These are phyloP conservation scores for Choloepus didactylus DNA, from an alignment of 2,797 vertebrate species.

Conservation along the genomic window DNA sequence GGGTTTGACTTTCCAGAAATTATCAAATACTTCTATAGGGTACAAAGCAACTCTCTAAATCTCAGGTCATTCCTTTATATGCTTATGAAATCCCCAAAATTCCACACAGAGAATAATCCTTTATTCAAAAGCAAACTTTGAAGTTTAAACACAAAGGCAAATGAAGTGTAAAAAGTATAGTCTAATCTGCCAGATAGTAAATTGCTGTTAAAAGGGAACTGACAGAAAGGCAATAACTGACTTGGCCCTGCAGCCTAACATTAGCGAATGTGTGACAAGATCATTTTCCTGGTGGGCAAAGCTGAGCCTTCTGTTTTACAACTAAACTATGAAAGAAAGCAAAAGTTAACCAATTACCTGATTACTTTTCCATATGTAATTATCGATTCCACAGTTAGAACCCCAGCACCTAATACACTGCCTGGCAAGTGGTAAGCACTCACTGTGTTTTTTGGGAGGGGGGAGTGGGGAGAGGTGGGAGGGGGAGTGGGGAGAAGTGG, in stretches of 20 bases:
- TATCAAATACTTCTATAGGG: slow-evolving; percentile 1
- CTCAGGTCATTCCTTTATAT: slow-evolving; percentile 32
- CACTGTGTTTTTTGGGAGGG: neutral
- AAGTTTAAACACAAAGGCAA: slow-evolving; percentile 43
- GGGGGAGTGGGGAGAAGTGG: no score
- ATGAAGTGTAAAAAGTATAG: slow-evolving; percentile 36
- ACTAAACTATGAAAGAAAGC: neutral
- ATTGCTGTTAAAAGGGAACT: slow-evolving; percentile 57
- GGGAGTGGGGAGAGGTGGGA: neutral
- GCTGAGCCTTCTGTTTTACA: slow-evolving; percentile 43
- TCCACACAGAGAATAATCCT: neutral
- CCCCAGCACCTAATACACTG: slow-evolving; percentile 6
- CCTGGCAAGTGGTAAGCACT: neutral
- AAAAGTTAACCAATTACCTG: slow-evolving; percentile 34
- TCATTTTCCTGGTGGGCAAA: neutral
- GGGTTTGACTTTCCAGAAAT: slow-evolving; percentile 34
- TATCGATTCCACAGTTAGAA: slow-evolving; percentile 22
- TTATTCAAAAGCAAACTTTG: slow-evolving; percentile 58
- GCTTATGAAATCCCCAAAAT: slow-evolving; percentile 62
- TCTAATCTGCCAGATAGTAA: slow-evolving; percentile 37
- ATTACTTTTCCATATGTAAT: neutral
- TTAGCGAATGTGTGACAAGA: slow-evolving; percentile 20
- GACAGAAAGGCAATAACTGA: slow-evolving; percentile 36
- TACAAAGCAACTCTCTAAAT: slow-evolving; percentile 38
- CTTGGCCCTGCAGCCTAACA: neutral